phyloP scores from a whole-genome alignment of 2,888 invertebrate genomes.

The Lasioglossum marginatum region DNA sequence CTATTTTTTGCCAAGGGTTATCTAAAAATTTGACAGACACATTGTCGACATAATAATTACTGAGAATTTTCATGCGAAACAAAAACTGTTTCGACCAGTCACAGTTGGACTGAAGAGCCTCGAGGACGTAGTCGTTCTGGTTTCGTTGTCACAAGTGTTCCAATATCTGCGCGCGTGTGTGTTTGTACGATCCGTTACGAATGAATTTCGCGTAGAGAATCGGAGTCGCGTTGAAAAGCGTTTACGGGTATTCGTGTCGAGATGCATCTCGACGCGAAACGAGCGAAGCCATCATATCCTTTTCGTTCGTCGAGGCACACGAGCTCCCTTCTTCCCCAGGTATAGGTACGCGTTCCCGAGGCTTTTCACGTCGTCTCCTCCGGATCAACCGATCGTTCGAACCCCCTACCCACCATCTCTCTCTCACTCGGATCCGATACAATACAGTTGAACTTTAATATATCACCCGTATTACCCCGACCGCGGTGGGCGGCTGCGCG shows the following conservation, averaged over 20 bases:
- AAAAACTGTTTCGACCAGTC: background rate
- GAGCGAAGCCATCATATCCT: constrained; percentile 46
- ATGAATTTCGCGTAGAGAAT: constrained; percentile 55
- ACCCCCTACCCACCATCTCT: background rate
- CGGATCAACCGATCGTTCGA: constrained; percentile 67
- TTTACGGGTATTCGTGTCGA: constrained; percentile 57
- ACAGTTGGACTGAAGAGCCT: background rate
- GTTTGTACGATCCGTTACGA: constrained; percentile 14
- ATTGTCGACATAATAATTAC: no score
- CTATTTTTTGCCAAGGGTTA: no score
- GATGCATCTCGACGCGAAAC: constrained; percentile 52
- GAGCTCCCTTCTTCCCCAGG: constrained; percentile 1
- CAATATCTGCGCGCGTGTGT: background rate
- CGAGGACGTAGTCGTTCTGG: background rate
- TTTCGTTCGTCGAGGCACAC: constrained; percentile 13
- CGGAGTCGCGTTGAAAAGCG: constrained; percentile 53
- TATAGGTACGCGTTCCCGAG: constrained; percentile 38
- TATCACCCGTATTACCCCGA: constrained; percentile 69
- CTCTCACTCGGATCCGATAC: constrained; percentile 51
- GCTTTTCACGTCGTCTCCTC: constrained; percentile 62
- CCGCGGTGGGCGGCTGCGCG: constrained; percentile 33
- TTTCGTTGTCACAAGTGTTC: background rate
- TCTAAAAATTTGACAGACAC: background rate
- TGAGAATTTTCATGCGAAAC: no score
- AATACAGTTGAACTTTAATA: constrained; percentile 71